Base-by-base conservation (phyloP, 2,113 vertebrate species). In the Mormoops blainvillei region DNA sequence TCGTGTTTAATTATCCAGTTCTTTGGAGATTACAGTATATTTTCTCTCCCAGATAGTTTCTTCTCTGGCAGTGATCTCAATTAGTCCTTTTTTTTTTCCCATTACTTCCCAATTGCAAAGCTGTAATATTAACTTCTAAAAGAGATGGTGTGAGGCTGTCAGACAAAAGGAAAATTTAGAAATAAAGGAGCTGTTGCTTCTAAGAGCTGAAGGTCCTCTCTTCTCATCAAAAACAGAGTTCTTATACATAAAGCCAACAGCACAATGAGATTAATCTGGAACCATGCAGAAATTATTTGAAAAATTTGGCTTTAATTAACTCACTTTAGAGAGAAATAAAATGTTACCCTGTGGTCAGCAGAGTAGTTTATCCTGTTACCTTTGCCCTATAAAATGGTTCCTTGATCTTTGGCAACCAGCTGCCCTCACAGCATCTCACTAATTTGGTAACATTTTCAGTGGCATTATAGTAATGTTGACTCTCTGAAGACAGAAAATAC, bases 71-170 rank as follows among this genome's bases (percentile, higher is more conserved):
- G 41, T 41, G 36, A 43, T 86, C 92, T 95, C 58, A 91, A 56
- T 84, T 80, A 91, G 63, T 71, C 83, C 36, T 83, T 83, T 87
- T 67, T 71, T 61, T 90, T 67, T 0, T 24, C 11, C 61, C 52
- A 67, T 93, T 81, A 92, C 13, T 73, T 81, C 33, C 28, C 61
- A 77, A 56, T 26, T 84, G 56, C 74, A 94, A 94, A 70, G 87
- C 70, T 95, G 41, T 89, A 93, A 85, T 90, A 81, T 89, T 73
- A 93, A 86, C 13, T 96, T 84, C 95, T 73, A 82, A 89, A 85
- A 73, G 54, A 77, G 41, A 48, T 94, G 61, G 81, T 88, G 36
- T 74, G 80, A 90, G 20, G n/a, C 50, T 56, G 28, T 93, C 41
- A 92, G 26, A 52, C 1, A 50, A 43, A 88, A 89, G 71, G 45